These are phyloP conservation scores for Mactromeris polynyma DNA, from an alignment of 2,888 invertebrate species.

Conservation along the genomic window DNA sequence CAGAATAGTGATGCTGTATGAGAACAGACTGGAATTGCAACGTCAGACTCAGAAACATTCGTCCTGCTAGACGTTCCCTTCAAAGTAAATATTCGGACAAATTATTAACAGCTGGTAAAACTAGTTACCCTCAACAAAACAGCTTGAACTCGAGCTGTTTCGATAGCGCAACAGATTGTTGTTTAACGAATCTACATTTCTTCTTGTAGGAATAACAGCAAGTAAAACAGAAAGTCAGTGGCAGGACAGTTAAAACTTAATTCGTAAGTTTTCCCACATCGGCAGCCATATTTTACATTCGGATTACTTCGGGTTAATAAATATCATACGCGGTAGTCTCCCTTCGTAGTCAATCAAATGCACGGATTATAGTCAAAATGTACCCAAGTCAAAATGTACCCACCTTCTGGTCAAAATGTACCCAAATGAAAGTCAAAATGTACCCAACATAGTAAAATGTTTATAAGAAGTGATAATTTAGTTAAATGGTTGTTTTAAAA, in stretches of 20 bases:
- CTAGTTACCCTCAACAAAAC: background rate
- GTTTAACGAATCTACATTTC: background rate
- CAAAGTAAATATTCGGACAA: background rate
- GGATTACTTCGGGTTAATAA: background rate
- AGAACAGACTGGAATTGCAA: background rate
- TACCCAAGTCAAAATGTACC: too few species aligned
- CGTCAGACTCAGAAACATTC: background rate
- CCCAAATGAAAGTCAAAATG: too few species aligned
- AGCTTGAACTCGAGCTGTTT: background rate
- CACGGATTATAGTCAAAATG: too few species aligned
- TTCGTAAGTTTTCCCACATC: background rate
- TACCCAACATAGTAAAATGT: too few species aligned
- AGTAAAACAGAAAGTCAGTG: background rate
- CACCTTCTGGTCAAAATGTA: too few species aligned
- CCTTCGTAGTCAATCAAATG: too few species aligned
- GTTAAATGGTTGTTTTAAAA: too few species aligned
- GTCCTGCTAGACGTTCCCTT: too few species aligned
- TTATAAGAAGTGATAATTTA: too few species aligned
- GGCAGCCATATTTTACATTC: conserved; percentile 1
- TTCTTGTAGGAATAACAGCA: background rate
- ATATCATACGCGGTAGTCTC: background rate
- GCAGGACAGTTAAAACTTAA: background rate
- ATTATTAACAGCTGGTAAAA: background rate
- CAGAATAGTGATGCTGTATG: too few species aligned
- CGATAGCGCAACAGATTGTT: background rate